phyloP scores from a whole-genome alignment of 1,140 invertebrate species.

The Ridgeia piscesae region DNA sequence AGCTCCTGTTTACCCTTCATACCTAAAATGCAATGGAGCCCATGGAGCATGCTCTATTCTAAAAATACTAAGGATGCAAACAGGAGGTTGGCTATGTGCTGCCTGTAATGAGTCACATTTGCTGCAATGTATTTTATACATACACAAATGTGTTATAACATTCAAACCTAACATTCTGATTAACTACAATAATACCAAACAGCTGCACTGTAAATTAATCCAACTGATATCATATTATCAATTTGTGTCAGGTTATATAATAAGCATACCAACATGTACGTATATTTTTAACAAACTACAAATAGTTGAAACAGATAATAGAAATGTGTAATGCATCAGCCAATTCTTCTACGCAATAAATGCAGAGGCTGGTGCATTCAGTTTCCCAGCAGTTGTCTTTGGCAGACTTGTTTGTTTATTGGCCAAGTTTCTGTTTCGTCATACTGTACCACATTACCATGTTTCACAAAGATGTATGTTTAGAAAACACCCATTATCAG shows the following conservation, averaged over 20 bases:
- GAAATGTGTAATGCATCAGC: neutral
- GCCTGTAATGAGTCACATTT: neutral
- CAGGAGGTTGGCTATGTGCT: neutral
- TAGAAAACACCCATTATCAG: neutral
- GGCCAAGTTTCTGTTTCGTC: neutral
- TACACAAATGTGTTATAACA: neutral
- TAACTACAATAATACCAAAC: neutral
- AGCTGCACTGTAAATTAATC: neutral
- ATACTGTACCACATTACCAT: neutral
- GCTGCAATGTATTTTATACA: neutral
- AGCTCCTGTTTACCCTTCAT: neutral
- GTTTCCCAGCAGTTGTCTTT: neutral
- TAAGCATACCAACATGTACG: neutral
- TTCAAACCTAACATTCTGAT: neutral
- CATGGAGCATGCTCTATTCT: neutral
- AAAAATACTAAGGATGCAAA: neutral
- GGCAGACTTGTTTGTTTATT: neutral
- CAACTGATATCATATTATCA: neutral
- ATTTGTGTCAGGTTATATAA: neutral
- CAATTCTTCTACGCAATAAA: neutral
- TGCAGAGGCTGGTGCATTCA: neutral
- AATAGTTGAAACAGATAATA: neutral
- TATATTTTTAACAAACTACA: neutral
- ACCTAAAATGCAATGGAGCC: neutral
- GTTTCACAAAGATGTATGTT: neutral